Evolutionary conservation across 2,888 invertebrate species (phyloP).

Genomic region (Periphyllus acericola): DNA sequence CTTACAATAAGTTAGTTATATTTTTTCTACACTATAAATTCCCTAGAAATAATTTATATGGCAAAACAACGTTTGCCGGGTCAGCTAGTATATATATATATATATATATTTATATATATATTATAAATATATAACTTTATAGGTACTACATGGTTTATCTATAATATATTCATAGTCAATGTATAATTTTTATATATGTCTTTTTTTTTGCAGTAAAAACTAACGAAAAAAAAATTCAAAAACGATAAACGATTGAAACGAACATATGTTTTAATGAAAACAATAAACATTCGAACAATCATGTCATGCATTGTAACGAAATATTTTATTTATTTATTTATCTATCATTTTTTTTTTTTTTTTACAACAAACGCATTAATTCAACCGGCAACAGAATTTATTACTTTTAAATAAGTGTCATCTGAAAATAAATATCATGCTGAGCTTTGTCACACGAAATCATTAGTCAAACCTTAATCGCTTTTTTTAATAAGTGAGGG

Average conservation of each 20-base stretch:
- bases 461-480: conserved; percentile 35
- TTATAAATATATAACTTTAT: no score
- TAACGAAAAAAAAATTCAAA: neutral
- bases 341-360: neutral
- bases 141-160: no score
- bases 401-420: conserved; percentile 22
- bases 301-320: neutral
- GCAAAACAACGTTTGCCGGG: no score
- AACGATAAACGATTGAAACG: neutral
- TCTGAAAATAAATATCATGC: conserved; percentile 15
- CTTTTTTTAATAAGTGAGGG: conserved; percentile 17
- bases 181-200: no score
- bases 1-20: no score
- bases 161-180: no score
- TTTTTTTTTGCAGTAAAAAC: neutral
- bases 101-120: no score
- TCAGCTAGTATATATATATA: no score
- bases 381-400: neutral
- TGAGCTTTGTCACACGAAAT: conserved; percentile 18
- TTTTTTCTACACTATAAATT: no score
- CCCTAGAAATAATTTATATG: no score
- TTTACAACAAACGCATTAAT: neutral
- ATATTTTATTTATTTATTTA: neutral
- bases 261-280: neutral
- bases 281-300: neutral